Base-by-base conservation (phyloP, 1,140 invertebrate species). In the Drosophila tani region DNA sequence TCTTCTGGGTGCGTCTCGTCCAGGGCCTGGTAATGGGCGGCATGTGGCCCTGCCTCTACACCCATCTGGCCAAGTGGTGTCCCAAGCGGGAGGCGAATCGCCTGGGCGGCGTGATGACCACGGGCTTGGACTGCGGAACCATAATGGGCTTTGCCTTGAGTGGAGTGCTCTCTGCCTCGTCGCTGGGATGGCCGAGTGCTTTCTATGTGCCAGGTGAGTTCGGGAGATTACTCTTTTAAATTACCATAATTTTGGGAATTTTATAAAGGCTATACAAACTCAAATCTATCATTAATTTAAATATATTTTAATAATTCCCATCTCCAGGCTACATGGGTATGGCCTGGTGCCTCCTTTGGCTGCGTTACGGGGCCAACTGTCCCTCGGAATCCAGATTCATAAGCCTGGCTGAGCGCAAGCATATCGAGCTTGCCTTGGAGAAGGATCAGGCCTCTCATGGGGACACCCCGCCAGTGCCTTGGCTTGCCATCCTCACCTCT, bases 11-110 rank as follows among this genome's bases (percentile, higher is more conserved):
- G n/a, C 94, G 97, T 38, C 94, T 97, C 0, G 59, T 96, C 0
- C 95, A 97, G 91, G 98, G 98, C 0, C 92, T 98, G 2, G 94
- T 93, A 45, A 95, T 98, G 93, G 97, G 97, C 15, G 94, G 97
- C 9, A 94, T 97, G 40, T 96, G 96, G 90, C 97, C 97, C 0
- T 95, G 95, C 43, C 94, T 97, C 11, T 97, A 98, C 81, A 95
- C 94, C 15, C 88, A 92, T 35, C 29, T 93, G 71, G 88, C 92
- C 19, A 88, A 92, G 59, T 93, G 92, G 92, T 86, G 94, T 7
- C 95, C 95, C 8, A 90, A 92, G 3, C 81, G 93, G 24, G 95
- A 96, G 90, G 92, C 95, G 19, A 95, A 95, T n/a, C 93, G 94
- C 2, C 87, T 95, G 43, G 93, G 93, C 32, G 94, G 95, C 2